Evolutionary conservation across 2,797 vertebrate species (phyloP).

Genomic region (Malurus splendens): DNA sequence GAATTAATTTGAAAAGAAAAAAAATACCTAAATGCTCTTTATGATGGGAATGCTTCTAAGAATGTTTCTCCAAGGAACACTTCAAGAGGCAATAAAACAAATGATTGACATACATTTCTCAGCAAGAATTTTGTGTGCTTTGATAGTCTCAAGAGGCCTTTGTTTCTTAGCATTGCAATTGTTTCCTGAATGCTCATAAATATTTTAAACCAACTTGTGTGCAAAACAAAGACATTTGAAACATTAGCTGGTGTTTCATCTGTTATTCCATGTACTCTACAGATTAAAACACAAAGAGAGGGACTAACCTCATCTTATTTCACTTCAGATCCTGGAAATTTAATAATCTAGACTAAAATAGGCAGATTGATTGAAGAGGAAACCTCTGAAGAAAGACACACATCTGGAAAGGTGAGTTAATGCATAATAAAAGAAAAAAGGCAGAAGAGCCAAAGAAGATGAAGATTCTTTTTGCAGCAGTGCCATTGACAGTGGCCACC

Average conservation of each 20-base stretch:
- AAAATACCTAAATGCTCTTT: not conserved
- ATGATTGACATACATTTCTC: not conserved
- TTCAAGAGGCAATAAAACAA: not conserved
- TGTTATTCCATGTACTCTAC: not conserved
- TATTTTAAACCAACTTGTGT: not conserved
- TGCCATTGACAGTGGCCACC: not conserved
- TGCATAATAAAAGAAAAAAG: not conserved
- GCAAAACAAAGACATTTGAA: not conserved
- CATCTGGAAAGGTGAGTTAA: not conserved
- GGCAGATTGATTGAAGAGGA: not conserved
- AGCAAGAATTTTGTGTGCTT: not conserved
- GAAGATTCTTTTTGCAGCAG: not conserved
- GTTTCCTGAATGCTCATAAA: not conserved
- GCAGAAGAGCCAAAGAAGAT: not conserved
- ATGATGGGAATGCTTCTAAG: not conserved
- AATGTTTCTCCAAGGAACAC: not conserved
- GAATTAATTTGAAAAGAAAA: constrained; percentile 6
- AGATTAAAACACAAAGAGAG: not conserved
- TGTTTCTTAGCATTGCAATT: not conserved
- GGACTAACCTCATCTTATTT: not conserved
- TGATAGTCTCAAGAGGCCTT: not conserved
- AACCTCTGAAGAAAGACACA: not conserved
- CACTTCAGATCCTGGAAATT: not conserved
- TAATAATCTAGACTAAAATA: not conserved
- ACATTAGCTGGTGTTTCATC: not conserved